Evolutionary conservation across 2,888 invertebrate species (phyloP).

Genomic region (Caenorhabditis zanzibari): DNA sequence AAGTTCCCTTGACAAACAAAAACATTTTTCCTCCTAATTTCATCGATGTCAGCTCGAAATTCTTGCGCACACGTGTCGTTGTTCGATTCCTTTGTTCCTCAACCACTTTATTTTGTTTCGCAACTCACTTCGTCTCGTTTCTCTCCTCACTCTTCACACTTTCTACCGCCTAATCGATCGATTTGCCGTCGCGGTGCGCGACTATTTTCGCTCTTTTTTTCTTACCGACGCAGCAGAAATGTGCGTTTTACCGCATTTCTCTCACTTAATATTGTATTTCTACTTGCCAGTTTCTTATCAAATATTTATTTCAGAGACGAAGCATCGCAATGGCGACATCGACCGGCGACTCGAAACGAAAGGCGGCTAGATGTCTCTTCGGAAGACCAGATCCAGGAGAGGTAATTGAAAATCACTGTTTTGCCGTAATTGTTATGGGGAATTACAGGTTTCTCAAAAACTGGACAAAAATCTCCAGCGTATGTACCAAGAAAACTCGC

Average conservation of each 20-base stretch:
- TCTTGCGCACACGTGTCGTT: constrained; percentile 1
- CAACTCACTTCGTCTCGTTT: constrained; percentile 42
- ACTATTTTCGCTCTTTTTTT: constrained; percentile 37
- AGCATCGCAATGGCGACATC: constrained; percentile 33
- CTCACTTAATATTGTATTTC: background rate
- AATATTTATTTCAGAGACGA: constrained; percentile 21
- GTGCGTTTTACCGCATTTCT: constrained; percentile 58
- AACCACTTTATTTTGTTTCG: constrained; percentile 29
- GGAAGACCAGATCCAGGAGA: constrained; percentile 54
- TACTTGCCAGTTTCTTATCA: constrained; percentile 36
- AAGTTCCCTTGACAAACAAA: background rate
- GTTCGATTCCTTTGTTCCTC: constrained; percentile 14
- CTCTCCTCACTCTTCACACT: constrained; percentile 50
- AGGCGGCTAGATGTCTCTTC: constrained; percentile 59
- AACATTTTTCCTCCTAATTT: background rate
- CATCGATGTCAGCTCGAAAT: background rate
- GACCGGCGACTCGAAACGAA: constrained; percentile 32
- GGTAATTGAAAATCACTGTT: constrained; percentile 4
- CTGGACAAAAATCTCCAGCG: constrained; percentile 9
- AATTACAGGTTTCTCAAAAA: constrained; percentile 21
- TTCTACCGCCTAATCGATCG: constrained; percentile 58
- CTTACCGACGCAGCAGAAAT: constrained; percentile 27
- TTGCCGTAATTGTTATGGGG: background rate
- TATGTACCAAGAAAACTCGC: constrained; percentile 38
- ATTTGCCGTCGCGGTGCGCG: constrained; percentile 38